phyloP scores from a whole-genome alignment of 2,797 vertebrate genomes.

The Austrolebias charrua region DNA sequence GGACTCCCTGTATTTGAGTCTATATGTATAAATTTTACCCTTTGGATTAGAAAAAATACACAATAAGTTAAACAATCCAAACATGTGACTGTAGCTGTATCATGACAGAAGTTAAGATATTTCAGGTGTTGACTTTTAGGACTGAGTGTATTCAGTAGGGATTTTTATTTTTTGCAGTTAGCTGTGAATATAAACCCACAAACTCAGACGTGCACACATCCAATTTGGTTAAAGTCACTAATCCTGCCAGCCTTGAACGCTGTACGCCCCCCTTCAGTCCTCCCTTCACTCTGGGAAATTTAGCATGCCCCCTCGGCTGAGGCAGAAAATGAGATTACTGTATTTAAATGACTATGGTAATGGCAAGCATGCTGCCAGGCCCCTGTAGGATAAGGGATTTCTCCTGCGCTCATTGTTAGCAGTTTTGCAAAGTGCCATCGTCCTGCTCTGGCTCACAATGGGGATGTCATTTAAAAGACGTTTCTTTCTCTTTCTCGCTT shows the following conservation, averaged over 20 bases:
- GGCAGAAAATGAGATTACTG: conserved; percentile 99
- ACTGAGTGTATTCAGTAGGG: too few relatives aligned
- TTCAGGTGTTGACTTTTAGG: not conserved
- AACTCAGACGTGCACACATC: conserved; percentile 29
- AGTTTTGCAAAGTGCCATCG: conserved; percentile 86
- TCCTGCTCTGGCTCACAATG: conserved; percentile 75
- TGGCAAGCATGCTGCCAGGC: conserved; percentile 84
- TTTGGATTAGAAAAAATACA: too few relatives aligned
- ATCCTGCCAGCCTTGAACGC: conserved; percentile 62
- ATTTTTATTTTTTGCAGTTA: conserved; percentile 28
- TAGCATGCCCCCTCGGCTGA: conserved; percentile 83
- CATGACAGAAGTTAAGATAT: not conserved
- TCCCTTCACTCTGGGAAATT: conserved; percentile 73
- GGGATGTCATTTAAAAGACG: conserved; percentile 80
- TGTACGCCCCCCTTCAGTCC: conserved; percentile 39
- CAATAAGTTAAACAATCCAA: not conserved
- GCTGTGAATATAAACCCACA: conserved; percentile 6
- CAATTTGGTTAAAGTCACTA: conserved; percentile 67
- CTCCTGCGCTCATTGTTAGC: conserved; percentile 84
- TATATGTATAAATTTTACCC: too few relatives aligned
- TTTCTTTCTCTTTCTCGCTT: conserved; percentile 69
- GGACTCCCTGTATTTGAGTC: too few relatives aligned
- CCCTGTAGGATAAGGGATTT: conserved; percentile 80
- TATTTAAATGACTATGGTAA: conserved; percentile 99
- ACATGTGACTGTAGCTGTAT: too few relatives aligned